Base-by-base conservation (phyloP, 2,888 invertebrate genomes). In the Ametastegia equiseti region DNA sequence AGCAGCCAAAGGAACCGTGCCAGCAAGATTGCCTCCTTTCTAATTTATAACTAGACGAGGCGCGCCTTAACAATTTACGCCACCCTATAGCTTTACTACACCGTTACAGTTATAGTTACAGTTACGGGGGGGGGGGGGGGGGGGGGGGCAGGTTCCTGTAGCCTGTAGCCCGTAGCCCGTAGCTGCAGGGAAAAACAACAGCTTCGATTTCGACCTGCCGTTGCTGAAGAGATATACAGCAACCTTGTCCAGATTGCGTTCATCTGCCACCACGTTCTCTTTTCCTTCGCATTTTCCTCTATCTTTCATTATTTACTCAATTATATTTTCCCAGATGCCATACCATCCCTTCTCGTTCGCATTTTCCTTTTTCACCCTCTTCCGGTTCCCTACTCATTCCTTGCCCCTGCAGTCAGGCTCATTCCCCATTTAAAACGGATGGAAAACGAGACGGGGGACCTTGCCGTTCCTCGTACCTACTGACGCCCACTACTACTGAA, bases 41-140 rank as follows among this genome's bases (percentile, higher is more conserved):
- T 91, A 91, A 91, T 91, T 91, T 91, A 91, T 90, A 91, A 90
- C 91, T 90, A 91, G 89, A 86, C 89, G 87, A 88, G 89, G 87
- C 87, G 87, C 86, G 89, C 89, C 87, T 91, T 91, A 91, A 90
- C 89, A 91, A 90, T 91, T 90, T 91, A 91, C 89, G 89, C 88
- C 89, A 87, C 86, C 86, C 85, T 84, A 87, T 85, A 84, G 83
- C 83, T 81, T 81, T 78, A 78, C 60, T 78, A 60, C 75, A 75
- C 75, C 45, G 78, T 78, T 78, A 78, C 60, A 78, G 78, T 78
- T 63, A 78, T 47, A 78, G 57, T 63, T 63, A 78, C 39, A 42
- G 42, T 78, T 27, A 60, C 57, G 60, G 39, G 27, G 36, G 39
- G 65, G 39, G 19, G n/a, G 39, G n/a, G 39, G 39, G 2, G 36